These are phyloP conservation scores for Psammodynastes pulverulentus DNA, from an alignment of 2,113 vertebrate species.

Conservation along the genomic window DNA sequence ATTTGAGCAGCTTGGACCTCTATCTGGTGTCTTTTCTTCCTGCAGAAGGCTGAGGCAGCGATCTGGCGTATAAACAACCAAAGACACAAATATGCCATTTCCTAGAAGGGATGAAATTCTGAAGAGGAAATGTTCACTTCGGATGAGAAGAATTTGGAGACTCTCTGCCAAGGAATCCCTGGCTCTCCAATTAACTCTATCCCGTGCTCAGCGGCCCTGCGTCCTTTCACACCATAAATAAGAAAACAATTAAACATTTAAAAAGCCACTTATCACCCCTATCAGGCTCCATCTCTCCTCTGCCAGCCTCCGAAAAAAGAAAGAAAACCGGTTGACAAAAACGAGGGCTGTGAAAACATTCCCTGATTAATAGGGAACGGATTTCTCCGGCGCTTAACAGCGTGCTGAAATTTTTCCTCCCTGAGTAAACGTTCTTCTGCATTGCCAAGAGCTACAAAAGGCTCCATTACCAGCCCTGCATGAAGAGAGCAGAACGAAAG, in stretches of 20 bases:
- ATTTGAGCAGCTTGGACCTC: no score
- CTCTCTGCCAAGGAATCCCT: neutral
- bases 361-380: constrained; percentile 38
- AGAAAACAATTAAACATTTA: constrained; percentile 32
- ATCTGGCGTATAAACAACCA: neutral
- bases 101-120: neutral
- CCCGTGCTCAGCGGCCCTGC: neutral
- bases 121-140: neutral
- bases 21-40: neutral
- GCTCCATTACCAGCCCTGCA: constrained; percentile 27
- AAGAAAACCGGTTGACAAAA: neutral
- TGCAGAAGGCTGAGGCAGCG: neutral
- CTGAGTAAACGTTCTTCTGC: constrained; percentile 38
- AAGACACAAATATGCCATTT: neutral
- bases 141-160: neutral
- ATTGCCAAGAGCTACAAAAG: constrained; percentile 49
- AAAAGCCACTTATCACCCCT: constrained; percentile 30
- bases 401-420: constrained; percentile 45
- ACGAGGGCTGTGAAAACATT: constrained; percentile 44
- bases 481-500: neutral
- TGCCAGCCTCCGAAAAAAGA: neutral
- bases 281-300: constrained; percentile 13
- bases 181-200: accelerated
- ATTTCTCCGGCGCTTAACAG: constrained; percentile 36
- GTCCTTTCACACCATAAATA: constrained; percentile 38